Evolutionary conservation across 2,888 invertebrate species (phyloP).

Genomic region (Malacosoma neustria): DNA sequence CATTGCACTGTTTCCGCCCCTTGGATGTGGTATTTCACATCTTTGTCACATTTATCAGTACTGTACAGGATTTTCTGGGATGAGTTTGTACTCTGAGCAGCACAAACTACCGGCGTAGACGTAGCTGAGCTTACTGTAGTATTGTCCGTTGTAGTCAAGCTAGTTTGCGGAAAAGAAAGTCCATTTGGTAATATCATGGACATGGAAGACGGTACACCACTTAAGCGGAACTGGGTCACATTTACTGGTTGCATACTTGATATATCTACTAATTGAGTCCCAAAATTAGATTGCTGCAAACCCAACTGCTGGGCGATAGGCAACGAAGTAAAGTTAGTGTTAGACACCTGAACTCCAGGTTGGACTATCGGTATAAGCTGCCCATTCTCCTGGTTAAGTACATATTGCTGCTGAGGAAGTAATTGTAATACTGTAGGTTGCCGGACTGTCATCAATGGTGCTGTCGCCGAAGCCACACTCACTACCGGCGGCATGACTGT

Average conservation of each 20-base stretch:
- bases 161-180: conserved; percentile 53
- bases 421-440: conserved; percentile 61
- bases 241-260: conserved; percentile 65
- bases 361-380: conserved; percentile 67
- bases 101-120: conserved; percentile 60
- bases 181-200: conserved; percentile 66
- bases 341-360: conserved; percentile 59
- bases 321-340: conserved; percentile 56
- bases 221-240: conserved; percentile 55
- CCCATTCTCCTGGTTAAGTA: conserved; percentile 62
- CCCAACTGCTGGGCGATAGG: conserved; percentile 49
- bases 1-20: conserved; percentile 60
- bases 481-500: conserved; percentile 53
- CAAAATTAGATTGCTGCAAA: conserved; percentile 57
- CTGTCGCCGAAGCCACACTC: conserved; percentile 48
- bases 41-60: conserved; percentile 62
- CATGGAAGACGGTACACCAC: conserved; percentile 64
- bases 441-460: conserved; percentile 63
- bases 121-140: conserved; percentile 63
- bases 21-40: conserved; percentile 63
- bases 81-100: conserved; percentile 56
- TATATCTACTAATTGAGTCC: conserved; percentile 59
- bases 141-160: conserved; percentile 46
- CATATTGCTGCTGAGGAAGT: conserved; percentile 63
- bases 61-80: conserved; percentile 63